Conservation (phyloP, 2,797 vertebrate species). For the Pseudomugil gertrudae region DNA sequence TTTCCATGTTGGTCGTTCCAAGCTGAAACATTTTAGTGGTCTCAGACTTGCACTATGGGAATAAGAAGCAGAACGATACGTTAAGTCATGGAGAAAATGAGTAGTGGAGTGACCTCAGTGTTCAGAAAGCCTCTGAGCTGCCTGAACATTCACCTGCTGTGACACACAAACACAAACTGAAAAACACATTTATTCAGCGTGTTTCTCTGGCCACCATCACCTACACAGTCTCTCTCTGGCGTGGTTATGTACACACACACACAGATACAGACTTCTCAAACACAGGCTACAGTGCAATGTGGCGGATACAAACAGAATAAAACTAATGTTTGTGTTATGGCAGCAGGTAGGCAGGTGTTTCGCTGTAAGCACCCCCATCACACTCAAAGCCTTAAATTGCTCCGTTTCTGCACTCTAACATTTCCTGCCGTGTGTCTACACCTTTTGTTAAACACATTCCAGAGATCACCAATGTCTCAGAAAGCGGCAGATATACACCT, state of each 20-base stretch:
- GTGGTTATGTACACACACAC: constrained; percentile 13
- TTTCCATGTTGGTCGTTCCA: constrained; percentile 40
- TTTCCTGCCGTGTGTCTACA: constrained; percentile 62
- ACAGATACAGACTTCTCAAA: constrained; percentile 37
- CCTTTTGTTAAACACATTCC: constrained; percentile 66
- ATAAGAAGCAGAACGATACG: constrained; percentile 23
- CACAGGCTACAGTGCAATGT: constrained; percentile 35
- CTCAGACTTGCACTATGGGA: constrained; percentile 51
- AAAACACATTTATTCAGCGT: constrained; percentile 34
- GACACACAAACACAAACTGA: constrained; percentile 28
- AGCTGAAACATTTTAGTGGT: constrained; percentile 42
- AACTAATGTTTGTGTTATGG: constrained; percentile 63
- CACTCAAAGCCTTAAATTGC: constrained; percentile 62
- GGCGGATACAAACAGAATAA: constrained; percentile 59
- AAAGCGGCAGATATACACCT: constrained; percentile 40
- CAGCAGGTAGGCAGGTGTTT: constrained; percentile 69
- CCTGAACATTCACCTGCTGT: constrained; percentile 19
- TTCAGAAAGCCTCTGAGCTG: constrained; percentile 32
- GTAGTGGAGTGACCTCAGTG: constrained; percentile 57
- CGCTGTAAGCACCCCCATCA: constrained; percentile 40
- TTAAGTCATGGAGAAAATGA: constrained; percentile 54
- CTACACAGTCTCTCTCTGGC: constrained; percentile 20
- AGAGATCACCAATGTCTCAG: constrained; percentile 53
- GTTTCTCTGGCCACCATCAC: constrained; percentile 43
- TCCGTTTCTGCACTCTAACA: constrained; percentile 46